Percentiles rank a stretch among this genome's conserved stretches.
Evolutionary conservation across 2,113 vertebrate genomes (phyloP).

Genomic region (Trematocara zebra): DNA sequence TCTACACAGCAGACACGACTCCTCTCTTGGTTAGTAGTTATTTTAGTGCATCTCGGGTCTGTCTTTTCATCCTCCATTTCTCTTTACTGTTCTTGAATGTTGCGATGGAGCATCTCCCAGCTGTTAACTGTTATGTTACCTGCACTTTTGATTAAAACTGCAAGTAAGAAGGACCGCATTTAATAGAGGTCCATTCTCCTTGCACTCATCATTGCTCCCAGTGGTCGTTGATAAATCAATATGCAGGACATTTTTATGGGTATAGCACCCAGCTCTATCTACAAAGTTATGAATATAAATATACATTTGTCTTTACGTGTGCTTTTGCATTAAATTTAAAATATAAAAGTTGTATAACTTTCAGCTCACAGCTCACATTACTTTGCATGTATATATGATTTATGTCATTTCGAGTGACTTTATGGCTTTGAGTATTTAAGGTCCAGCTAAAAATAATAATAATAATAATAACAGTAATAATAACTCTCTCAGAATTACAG

Average conservation of each 20-base stretch:
- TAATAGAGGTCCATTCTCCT: background rate
- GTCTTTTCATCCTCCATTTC: background rate
- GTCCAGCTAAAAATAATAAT: background rate
- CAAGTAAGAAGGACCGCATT: background rate
- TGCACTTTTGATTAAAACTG: background rate
- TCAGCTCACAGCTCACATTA: background rate
- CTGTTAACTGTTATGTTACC: background rate
- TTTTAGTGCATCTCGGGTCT: background rate
- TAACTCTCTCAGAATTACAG: background rate
- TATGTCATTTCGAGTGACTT: background rate
- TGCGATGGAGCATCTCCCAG: background rate
- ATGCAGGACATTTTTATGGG: background rate
- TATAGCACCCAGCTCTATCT: background rate
- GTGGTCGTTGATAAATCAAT: background rate
- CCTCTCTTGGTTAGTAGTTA: background rate
- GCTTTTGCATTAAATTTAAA: background rate
- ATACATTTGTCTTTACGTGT: background rate
- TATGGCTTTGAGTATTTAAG: background rate
- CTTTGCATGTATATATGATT: background rate
- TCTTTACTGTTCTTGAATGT: background rate
- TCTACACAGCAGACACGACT: background rate
- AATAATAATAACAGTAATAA: background rate
- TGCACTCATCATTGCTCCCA: background rate
- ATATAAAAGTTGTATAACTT: background rate
- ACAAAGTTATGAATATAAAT: background rate